Evolutionary conservation across 1,140 invertebrate genomes (phyloP), one percentile per base, ranked within the genome.

Genomic region (Drosophila auraria): DNA sequence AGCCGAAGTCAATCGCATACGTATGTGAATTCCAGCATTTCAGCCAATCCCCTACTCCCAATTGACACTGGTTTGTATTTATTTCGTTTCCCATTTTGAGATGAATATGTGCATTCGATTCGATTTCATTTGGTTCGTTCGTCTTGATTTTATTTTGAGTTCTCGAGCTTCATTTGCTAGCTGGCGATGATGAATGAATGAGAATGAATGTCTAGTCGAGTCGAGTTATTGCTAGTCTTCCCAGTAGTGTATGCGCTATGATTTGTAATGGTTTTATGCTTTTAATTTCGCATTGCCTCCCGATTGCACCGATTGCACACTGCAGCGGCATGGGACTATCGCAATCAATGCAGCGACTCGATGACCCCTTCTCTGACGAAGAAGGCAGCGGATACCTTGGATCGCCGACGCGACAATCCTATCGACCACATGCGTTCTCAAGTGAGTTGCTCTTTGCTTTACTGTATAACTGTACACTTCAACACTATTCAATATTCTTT

Each of bases 1-100:
- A 93, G 91, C 86, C 91, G 92, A 93, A 93, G 92, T 93, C 92
- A 93, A 87, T 93, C 92, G 86, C 91, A 93, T 92, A 93, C 89
- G 75, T 93, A 93, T 93, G 92, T 96, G 94, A 95, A 95, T 94
- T 95, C 95, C 94, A 96, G 95, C 95, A 95, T 96, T 94, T 96
- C 96, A 94, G 96, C 96, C 93, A 96, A 96, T 94, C 96, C 96
- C 94, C 95, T 96, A 94, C 95, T 96, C 94, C 96, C 96, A 94
- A 95, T 97, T 92, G 95, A 95, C 93, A 95, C 94, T 94, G 95
- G 94, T 95, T 95, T 94, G 94, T 95, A 93, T 92, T 92, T 69
- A 84, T 92, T 91, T 91, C 61, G 69, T 89, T 83, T 57, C 44
- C 53, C 50, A 66, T 69, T 69, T 57, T 71, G 50, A 25, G 54